Evolutionary conservation across 35 echinoderm and acorn worm genomes (phyloP).

Genomic region (Acanthaster planci): DNA sequence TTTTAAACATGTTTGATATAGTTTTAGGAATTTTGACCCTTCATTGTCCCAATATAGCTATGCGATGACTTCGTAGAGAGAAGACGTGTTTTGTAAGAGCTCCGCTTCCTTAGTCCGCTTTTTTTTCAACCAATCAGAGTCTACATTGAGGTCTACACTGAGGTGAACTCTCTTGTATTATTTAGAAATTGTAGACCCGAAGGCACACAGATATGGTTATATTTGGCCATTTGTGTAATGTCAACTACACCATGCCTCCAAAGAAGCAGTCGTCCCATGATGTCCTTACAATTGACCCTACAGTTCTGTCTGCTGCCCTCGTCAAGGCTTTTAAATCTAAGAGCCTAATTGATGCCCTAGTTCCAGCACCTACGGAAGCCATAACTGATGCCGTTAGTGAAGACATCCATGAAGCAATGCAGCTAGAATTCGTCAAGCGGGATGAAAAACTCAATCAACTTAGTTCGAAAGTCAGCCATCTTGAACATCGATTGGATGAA

Average conservation of each 20-base stretch:
- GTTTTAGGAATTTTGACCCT: too few relatives aligned
- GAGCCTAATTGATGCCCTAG: background rate
- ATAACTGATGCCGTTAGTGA: background rate
- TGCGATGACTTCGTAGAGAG: too few relatives aligned
- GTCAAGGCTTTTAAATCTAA: background rate
- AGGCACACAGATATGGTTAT: too few relatives aligned
- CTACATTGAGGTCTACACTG: too few relatives aligned
- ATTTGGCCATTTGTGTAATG: too few relatives aligned
- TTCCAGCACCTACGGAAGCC: background rate
- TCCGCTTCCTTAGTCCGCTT: too few relatives aligned
- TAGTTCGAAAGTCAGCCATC: background rate
- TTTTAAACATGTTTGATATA: too few relatives aligned
- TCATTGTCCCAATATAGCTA: too few relatives aligned
- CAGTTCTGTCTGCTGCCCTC: background rate
- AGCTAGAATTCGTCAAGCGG: background rate
- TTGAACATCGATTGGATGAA: background rate
- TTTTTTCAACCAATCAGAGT: too few relatives aligned
- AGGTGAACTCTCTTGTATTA: too few relatives aligned
- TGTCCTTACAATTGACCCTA: background rate
- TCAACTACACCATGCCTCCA: conserved; percentile 1
- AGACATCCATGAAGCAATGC: background rate
- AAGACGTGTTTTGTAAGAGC: too few relatives aligned
- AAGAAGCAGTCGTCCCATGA: background rate
- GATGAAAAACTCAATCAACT: background rate
- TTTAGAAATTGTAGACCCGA: too few relatives aligned